Evolutionary conservation across 2,113 vertebrate genomes (phyloP), one percentile per base, ranked within the genome.

Genomic region (Cettia cetti): DNA sequence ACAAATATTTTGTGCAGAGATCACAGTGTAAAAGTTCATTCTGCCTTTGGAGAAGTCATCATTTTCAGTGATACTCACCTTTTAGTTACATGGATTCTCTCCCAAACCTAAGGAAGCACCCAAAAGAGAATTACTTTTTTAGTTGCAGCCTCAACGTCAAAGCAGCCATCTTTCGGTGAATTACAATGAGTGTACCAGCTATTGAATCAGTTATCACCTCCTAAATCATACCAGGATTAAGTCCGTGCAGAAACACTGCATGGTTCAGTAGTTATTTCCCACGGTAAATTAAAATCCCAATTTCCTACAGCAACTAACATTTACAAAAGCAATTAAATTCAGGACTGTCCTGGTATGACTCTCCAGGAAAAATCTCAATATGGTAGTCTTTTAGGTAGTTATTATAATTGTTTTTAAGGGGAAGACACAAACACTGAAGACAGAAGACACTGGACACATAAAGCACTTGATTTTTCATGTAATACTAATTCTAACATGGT

Each of bases 241-340:
- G 89, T 81, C 90, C 20, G 13, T 94, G 90, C 76, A 82, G 69
- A 95, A 68, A 94, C 9, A 86, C 54, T 77, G 77, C 66, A 77
- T 40, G 52, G 80, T 23, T 95, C 82, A 97, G 91, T 53, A 97
- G 92, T 75, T 94, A 86, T 78, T 96, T 94, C 79, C 80, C 53
- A 28, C 12, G 2, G 57, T 65, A 97, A 96, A 97, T 97, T 97
- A 96, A 97, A 97, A 96, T 85, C 69, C 60, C 95, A 74, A 96
- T 97, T 78, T 68, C 53, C 72, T 82, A 93, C 42, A 82, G 75
- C 83, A 92, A 75, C 47, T 96, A 96, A 96, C 85, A 94, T 95
- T 97, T 94, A 76, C 76, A 88, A 91, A 92, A 97, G 61, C 37
- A 95, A 80, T 97, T 95, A 84, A 53, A 92, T 28, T 93, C 7